Conservation (phyloP, 2,113 vertebrate genomes). For the Orycteropus afer region DNA sequence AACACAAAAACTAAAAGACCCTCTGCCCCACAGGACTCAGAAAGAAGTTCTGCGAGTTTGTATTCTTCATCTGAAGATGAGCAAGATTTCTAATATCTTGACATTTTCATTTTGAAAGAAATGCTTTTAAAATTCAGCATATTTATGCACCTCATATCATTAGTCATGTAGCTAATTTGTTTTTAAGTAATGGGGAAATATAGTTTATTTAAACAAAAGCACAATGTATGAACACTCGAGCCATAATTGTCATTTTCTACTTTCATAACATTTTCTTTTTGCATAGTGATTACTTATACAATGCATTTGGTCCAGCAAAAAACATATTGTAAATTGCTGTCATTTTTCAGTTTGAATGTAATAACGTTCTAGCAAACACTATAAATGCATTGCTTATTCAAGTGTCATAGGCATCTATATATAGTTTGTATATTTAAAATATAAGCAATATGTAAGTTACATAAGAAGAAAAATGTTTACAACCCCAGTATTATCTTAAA, state of each 20-base stretch:
- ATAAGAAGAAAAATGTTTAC: neutral
- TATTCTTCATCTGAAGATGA: neutral
- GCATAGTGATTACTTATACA: neutral
- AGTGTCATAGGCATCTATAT: neutral
- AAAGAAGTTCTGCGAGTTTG: neutral
- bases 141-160: neutral
- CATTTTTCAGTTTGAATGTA: constrained; percentile 63
- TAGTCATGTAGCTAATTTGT: neutral
- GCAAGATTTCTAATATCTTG: neutral
- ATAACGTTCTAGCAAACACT: constrained; percentile 37
- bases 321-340: constrained; percentile 49
- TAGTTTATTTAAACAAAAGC: constrained; percentile 38
- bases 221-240: neutral
- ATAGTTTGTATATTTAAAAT: neutral
- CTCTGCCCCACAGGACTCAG: neutral
- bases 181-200: constrained; percentile 24
- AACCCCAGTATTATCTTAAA: neutral
- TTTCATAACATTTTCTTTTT: neutral
- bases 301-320: constrained; percentile 9
- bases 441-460: constrained; percentile 13
- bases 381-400: constrained; percentile 8
- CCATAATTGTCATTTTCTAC: neutral
- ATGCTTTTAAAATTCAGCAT: constrained; percentile 29
- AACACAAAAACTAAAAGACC: neutral
- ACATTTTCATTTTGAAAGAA: constrained; percentile 47